A percentile compares a stretch with the other conserved stretches of the same genome.
phyloP scores from a whole-genome alignment of 2,113 vertebrate species.

The Haemorhous mexicanus region DNA sequence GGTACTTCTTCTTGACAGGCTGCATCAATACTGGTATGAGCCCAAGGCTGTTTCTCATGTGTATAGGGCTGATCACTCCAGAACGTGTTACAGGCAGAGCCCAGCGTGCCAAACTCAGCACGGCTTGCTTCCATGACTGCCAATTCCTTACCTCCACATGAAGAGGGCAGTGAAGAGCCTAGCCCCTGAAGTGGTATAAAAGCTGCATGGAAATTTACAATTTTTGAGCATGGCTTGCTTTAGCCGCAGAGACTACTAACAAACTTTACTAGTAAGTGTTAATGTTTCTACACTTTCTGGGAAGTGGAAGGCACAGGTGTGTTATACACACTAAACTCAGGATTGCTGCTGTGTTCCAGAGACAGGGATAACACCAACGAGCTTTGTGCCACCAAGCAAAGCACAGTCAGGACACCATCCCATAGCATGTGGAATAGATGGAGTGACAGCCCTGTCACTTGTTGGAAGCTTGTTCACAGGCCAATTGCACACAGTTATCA shows the following conservation, averaged over 20 bases:
- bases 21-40: neutral
- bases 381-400: neutral
- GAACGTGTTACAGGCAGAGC: rapidly evolving
- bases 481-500: neutral
- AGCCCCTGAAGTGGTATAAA: neutral
- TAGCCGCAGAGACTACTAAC: neutral
- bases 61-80: neutral
- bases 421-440: neutral
- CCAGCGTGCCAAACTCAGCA: neutral
- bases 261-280: neutral
- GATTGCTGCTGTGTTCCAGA: neutral
- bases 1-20: neutral
- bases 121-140: neutral
- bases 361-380: neutral
- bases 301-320: neutral
- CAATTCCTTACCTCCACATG: neutral
- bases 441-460: neutral
- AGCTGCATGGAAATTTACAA: neutral
- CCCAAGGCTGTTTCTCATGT: neutral
- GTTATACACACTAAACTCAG: neutral
- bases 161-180: neutral
- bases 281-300: neutral
- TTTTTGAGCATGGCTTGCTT: neutral
- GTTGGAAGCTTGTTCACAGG: neutral
- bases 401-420: neutral